A percentile compares a stretch with the other conserved stretches of the same genome.
phyloP scores from a whole-genome alignment of 2,888 invertebrate species.

The Idaea biselata region DNA sequence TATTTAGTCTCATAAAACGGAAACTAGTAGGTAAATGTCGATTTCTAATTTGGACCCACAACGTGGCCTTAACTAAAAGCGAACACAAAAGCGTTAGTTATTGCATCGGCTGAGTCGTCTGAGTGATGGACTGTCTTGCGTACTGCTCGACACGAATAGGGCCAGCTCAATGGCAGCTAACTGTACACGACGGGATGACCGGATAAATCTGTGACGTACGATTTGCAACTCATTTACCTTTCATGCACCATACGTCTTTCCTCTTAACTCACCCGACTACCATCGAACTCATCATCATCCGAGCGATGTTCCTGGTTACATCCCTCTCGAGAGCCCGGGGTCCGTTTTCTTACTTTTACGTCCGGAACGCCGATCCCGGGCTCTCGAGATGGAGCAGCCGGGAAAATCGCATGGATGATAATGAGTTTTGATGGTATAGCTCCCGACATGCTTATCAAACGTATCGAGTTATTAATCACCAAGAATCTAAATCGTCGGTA shows the following conservation, averaged over 20 bases:
- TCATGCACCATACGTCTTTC: constrained; percentile 29
- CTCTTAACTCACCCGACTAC: constrained; percentile 31
- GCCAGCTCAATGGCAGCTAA: constrained; percentile 62
- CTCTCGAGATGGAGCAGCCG: no score
- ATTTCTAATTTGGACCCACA: no score
- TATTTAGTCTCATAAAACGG: no score
- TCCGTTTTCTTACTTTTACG: no score
- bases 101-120: constrained; percentile 41
- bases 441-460: constrained; percentile 34
- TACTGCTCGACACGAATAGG: constrained; percentile 60
- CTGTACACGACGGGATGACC: constrained; percentile 69
- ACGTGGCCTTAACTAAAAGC: constrained; percentile 13
- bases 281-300: constrained; percentile 34
- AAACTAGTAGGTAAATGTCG: no score
- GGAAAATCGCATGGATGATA: no score
- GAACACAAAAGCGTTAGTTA: constrained; percentile 54
- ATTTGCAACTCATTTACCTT: constrained; percentile 29
- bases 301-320: no score
- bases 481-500: constrained; percentile 65
- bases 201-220: constrained; percentile 54
- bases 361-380: no score
- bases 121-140: constrained; percentile 57
- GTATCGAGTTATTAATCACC: constrained; percentile 54
- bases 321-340: no score
- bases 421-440: no score